These are phyloP conservation scores for Microdon myrmicae DNA, from an alignment of 2,888 invertebrate species.

Conservation along the genomic window DNA sequence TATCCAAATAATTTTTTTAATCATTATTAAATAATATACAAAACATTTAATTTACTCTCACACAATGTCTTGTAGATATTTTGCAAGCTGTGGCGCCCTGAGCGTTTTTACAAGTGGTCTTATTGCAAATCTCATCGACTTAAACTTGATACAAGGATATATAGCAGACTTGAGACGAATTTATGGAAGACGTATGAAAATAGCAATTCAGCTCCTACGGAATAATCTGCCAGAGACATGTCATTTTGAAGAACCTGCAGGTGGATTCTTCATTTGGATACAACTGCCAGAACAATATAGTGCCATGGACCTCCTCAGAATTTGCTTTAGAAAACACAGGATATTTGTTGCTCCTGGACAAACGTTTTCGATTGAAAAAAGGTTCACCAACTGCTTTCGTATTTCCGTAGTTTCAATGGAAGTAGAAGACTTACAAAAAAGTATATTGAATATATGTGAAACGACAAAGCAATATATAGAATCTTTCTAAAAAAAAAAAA, in stretches of 20 bases:
- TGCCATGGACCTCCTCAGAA: constrained; percentile 64
- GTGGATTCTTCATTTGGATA: constrained; percentile 75
- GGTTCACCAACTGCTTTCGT: constrained; percentile 66
- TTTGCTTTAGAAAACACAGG: constrained; percentile 65
- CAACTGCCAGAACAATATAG: constrained; percentile 66
- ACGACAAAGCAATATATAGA: constrained; percentile 61
- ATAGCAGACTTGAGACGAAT: constrained; percentile 63
- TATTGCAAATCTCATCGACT: constrained; percentile 69
- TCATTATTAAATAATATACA: no score
- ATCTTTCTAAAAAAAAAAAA: no score
- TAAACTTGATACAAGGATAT: constrained; percentile 68
- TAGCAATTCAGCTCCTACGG: constrained; percentile 65
- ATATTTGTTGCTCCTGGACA: constrained; percentile 67
- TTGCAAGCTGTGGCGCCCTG: constrained; percentile 72
- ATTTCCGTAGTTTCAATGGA: constrained; percentile 69
- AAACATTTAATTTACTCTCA: no score
- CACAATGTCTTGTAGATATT: no score
- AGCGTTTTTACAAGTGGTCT: constrained; percentile 72
- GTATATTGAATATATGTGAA: constrained; percentile 63
- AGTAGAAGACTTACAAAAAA: constrained; percentile 62
- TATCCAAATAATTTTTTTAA: no score
- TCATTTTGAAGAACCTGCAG: constrained; percentile 66
- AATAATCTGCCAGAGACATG: constrained; percentile 67
- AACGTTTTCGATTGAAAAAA: constrained; percentile 64
- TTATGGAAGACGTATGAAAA: constrained; percentile 68